Base-by-base conservation (phyloP, 2,888 invertebrate species). In the Amiota mariae region DNA sequence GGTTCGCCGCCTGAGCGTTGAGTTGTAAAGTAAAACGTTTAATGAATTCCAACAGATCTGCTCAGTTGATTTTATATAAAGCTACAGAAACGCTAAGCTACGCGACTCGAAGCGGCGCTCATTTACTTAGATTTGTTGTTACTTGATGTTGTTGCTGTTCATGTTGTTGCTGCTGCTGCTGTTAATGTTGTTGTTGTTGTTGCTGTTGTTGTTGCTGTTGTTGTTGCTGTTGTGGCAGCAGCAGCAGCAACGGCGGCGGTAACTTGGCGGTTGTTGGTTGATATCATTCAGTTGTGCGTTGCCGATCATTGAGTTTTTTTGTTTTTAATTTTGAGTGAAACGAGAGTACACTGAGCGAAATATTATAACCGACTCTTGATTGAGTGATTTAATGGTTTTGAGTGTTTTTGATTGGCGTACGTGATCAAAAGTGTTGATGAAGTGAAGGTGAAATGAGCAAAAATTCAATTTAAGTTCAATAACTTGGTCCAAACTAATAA, bases 41-140 rank as follows among this genome's bases (percentile, higher is more conserved):
- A 87, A 87, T 87, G 87, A 86, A 81, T 87, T 87, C 84, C 83
- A 87, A 80, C 85, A 81, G 85, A 82, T 84, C 83, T 82, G 84
- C 80, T 85, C 82, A 84, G 86, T 86, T 87, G 84, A 80, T 87
- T 87, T 87, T 87, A 87, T 87, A 87, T 86, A 81, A 85, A 85
- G 82, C 84, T 82, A 78, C 66, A 48, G 51, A 68, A 51, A 54
- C 15, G 51, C 20, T n/a, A 46, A 13, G 67, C 49, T 46, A 18
- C 0, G 10, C 15, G n/a, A 13, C n/a, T 15, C 57, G 79, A 80
- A 77, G 57, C 74, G 75, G 49, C 80, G 77, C 73, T 63, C 59
- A n/a, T 11, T 59, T 18, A 56, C 24, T 59, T 59, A 20, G 8
- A 9, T 13, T 18, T 59, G 15, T n/a, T 18, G 20, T 59, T 24